A percentile compares a stretch with the other conserved stretches of the same genome.
phyloP scores from a whole-genome alignment of 2,888 invertebrate genomes.

The Cheiracanthium punctorium region DNA sequence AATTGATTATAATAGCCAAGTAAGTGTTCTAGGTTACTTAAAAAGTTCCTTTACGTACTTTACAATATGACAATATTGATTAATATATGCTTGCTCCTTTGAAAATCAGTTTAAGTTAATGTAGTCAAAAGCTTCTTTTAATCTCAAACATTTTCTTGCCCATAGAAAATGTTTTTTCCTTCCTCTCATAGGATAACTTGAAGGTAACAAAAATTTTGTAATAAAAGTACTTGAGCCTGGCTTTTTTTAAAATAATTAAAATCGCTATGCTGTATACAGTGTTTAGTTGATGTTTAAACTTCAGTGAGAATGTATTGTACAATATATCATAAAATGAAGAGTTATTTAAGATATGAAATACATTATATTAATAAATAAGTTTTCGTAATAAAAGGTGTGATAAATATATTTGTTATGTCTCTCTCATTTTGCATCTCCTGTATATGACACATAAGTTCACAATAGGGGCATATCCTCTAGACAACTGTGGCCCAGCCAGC shows the following conservation, averaged over 20 bases:
- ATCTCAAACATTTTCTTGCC: background rate
- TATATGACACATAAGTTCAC: too few species aligned
- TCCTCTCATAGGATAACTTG: background rate
- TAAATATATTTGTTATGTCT: constrained; percentile 6
- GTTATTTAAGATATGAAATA: constrained; percentile 66
- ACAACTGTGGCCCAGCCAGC: too few species aligned
- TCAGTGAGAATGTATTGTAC: constrained; percentile 61
- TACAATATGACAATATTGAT: too few species aligned
- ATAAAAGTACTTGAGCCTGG: background rate
- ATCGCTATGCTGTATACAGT: constrained; percentile 11
- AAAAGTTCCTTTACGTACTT: too few species aligned
- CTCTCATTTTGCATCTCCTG: too few species aligned
- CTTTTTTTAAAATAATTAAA: too few species aligned
- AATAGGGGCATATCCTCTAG: too few species aligned
- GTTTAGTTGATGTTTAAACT: constrained; percentile 51
- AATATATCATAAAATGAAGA: constrained; percentile 57
- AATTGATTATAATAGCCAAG: too few species aligned
- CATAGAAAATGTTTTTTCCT: background rate
- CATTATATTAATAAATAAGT: constrained; percentile 66
- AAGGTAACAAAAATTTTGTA: background rate
- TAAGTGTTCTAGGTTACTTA: too few species aligned
- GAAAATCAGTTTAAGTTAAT: too few species aligned
- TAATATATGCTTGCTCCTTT: too few species aligned
- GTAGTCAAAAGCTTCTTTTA: too few species aligned
- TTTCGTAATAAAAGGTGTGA: constrained; percentile 59